These are phyloP conservation scores for Ceriagrion tenellum DNA, from an alignment of 2,888 invertebrate species.

Conservation along the genomic window DNA sequence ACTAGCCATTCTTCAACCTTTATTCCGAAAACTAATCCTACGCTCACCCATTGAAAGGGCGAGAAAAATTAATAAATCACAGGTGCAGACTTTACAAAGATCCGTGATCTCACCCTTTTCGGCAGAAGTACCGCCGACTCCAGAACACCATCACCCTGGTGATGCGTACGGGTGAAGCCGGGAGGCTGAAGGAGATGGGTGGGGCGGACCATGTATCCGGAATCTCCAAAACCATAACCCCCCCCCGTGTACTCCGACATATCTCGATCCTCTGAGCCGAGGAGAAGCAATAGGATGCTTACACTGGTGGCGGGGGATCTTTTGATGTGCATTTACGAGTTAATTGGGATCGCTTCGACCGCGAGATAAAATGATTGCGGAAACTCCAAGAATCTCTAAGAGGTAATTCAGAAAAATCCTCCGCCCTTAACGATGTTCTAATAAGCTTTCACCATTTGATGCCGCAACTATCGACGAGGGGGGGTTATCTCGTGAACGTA, in stretches of 20 bases:
- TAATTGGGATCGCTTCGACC: not conserved
- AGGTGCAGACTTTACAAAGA: too few species aligned
- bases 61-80: too few species aligned
- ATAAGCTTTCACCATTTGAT: not conserved
- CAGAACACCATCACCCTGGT: not conserved
- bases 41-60: too few species aligned
- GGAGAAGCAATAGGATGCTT: not conserved
- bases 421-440: not conserved
- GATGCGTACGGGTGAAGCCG: not conserved
- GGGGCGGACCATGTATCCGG: not conserved
- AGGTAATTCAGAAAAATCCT: not conserved
- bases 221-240: not conserved
- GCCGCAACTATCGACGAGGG: not conserved
- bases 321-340: not conserved
- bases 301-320: not conserved
- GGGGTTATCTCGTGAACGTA: not conserved
- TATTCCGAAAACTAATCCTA: too few species aligned
- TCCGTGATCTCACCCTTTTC: not conserved
- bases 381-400: not conserved
- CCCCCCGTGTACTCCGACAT: not conserved
- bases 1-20: too few species aligned
- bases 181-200: not conserved
- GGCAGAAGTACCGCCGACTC: not conserved
- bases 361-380: slow-evolving; percentile 1
- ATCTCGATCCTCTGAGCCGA: not conserved